These are phyloP conservation scores for Sepioteuthis lessoniana DNA, from an alignment of 2,888 invertebrate species.

Conservation along the genomic window DNA sequence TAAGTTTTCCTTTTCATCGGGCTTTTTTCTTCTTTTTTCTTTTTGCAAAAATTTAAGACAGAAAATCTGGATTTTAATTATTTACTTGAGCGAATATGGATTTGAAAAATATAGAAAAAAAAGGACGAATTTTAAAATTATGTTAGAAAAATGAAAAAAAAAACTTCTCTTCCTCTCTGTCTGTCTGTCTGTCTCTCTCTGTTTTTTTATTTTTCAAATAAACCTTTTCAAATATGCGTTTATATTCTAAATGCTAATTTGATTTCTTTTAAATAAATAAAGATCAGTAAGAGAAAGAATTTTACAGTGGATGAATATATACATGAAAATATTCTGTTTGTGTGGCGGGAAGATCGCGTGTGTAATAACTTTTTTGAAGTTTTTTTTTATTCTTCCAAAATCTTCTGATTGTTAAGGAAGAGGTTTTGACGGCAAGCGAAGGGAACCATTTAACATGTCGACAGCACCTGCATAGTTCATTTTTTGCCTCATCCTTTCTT, in stretches of 20 bases:
- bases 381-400: too few species aligned
- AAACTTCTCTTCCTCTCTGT: too few species aligned
- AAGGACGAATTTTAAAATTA: too few species aligned
- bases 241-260: background rate
- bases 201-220: background rate
- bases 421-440: background rate
- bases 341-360: background rate
- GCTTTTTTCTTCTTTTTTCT: too few species aligned
- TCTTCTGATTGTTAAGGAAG: background rate
- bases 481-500: background rate
- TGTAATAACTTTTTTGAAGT: background rate
- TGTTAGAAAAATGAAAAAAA: too few species aligned
- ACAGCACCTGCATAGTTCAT: background rate
- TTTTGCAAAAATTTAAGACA: too few species aligned
- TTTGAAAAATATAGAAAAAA: too few species aligned
- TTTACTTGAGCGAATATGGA: too few species aligned
- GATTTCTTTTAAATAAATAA: background rate
- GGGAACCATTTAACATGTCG: background rate
- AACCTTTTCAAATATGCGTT: background rate
- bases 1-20: too few species aligned
- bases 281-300: background rate
- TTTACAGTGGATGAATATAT: background rate
- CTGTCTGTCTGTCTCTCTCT: too few species aligned
- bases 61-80: too few species aligned
- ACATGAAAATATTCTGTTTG: background rate